Evolutionary conservation across 2,113 vertebrate genomes (phyloP).

Genomic region (Labeo rohita): DNA sequence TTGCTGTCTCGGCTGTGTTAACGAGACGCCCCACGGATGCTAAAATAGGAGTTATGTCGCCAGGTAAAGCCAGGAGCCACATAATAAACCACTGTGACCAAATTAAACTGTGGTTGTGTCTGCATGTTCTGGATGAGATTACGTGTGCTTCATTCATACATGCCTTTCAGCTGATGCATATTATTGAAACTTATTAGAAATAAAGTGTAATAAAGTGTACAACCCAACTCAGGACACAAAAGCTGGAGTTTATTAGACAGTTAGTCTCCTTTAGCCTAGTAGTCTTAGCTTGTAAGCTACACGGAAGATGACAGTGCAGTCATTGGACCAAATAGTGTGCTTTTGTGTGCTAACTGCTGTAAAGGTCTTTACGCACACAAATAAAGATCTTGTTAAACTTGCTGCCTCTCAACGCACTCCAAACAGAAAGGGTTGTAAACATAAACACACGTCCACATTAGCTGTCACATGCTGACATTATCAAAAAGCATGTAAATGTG

Average conservation of each 20-base stretch:
- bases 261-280: not conserved
- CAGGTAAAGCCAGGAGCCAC: slow-evolving; percentile 52
- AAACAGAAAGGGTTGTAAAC: slow-evolving; percentile 22
- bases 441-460: slow-evolving; percentile 27
- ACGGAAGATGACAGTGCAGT: not conserved
- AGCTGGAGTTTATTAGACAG: not conserved
- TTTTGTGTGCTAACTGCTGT: slow-evolving; percentile 56
- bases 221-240: not conserved
- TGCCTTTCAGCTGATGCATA: slow-evolving; percentile 9
- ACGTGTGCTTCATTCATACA: slow-evolving; percentile 14
- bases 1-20: slow-evolving; percentile 44
- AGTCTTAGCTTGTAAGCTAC: not conserved
- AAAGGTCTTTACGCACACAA: slow-evolving; percentile 54
- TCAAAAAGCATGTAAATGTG: not conserved
- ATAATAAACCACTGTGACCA: slow-evolving; percentile 57
- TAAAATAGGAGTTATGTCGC: slow-evolving; percentile 53
- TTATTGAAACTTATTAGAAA: not conserved
- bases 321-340: not conserved
- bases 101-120: slow-evolving; percentile 49
- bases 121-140: slow-evolving; percentile 41
- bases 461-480: not conserved
- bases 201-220: not conserved
- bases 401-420: slow-evolving; percentile 36
- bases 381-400: slow-evolving; percentile 56
- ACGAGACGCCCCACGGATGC: slow-evolving; percentile 45